These are phyloP conservation scores for Terrapene triunguis DNA, from an alignment of 2,113 vertebrate genomes.

Conservation along the genomic window DNA sequence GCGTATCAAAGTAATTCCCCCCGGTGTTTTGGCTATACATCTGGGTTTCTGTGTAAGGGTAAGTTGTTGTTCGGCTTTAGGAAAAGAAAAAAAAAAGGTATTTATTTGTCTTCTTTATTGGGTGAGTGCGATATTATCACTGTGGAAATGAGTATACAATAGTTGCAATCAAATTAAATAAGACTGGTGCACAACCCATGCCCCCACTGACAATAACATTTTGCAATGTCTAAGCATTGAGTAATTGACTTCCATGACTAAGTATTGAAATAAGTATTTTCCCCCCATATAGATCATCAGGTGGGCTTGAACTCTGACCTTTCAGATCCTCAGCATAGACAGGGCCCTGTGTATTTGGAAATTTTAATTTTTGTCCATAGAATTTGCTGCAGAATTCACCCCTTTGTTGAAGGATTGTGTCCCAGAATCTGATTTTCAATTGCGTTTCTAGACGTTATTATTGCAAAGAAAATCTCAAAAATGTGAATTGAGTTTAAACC, in stretches of 20 bases:
- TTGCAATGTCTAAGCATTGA: not conserved
- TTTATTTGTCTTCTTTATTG: constrained; percentile 54
- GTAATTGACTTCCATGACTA: not conserved
- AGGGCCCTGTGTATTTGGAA: not conserved
- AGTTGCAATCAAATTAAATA: not conserved
- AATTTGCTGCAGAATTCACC: not conserved
- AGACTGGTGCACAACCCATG: not conserved
- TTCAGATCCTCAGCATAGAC: not conserved
- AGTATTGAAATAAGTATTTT: not conserved
- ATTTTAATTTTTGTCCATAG: not conserved
- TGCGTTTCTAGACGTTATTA: not conserved
- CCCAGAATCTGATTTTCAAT: not conserved
- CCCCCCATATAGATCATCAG: not conserved
- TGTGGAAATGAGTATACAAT: not conserved
- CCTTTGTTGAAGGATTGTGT: not conserved
- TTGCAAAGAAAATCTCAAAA: not conserved
- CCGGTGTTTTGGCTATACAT: constrained; percentile 90
- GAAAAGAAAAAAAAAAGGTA: constrained; percentile 57
- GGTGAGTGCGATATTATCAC: not conserved
- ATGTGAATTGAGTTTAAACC: not conserved
- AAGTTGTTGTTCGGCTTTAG: constrained; percentile 87
- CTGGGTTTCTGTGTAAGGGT: constrained; percentile 89
- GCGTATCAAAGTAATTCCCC: constrained; percentile 87
- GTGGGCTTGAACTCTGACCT: too few species aligned
- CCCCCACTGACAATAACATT: constrained; percentile 1